phyloP scores from a whole-genome alignment of 1,140 invertebrate genomes.

The Musca domestica region DNA sequence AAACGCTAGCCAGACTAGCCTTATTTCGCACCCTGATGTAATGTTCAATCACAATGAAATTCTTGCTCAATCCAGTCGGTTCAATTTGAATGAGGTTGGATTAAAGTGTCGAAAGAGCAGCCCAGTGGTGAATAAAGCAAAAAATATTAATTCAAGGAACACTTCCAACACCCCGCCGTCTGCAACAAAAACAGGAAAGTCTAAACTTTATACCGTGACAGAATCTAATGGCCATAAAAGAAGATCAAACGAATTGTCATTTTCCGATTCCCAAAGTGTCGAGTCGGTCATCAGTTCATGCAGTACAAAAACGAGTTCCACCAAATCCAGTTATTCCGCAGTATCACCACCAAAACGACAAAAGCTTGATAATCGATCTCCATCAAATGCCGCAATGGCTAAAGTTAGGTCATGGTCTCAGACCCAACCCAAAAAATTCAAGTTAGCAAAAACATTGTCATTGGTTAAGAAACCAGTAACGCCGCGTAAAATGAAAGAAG shows the following conservation, averaged over 20 bases:
- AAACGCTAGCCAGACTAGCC: constrained; percentile 35
- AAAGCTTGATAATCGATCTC: constrained; percentile 31
- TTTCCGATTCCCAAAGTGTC: constrained; percentile 42
- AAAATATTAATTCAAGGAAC: not conserved
- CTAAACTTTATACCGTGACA: not conserved
- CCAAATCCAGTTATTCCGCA: not conserved
- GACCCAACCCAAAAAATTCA: constrained; percentile 38
- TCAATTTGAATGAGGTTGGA: constrained; percentile 48
- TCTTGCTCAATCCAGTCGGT: constrained; percentile 49
- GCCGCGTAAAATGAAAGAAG: constrained; percentile 30
- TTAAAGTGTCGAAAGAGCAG: constrained; percentile 29
- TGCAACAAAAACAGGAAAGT: not conserved
- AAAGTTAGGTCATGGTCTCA: constrained; percentile 33
- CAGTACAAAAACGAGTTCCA: constrained; percentile 7
- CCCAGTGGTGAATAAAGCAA: constrained; percentile 16
- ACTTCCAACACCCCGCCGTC: not conserved
- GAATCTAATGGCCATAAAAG: constrained; percentile 31
- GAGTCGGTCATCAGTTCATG: constrained; percentile 34
- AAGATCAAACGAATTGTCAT: constrained; percentile 40
- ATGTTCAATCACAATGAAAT: constrained; percentile 49
- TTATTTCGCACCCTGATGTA: constrained; percentile 37
- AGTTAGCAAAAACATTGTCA: constrained; percentile 37
- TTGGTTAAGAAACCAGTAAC: constrained; percentile 38
- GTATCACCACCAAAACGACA: constrained; percentile 45
- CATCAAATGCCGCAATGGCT: constrained; percentile 32